phyloP scores from a whole-genome alignment of 2,797 vertebrate species.

The Mareca strepera region DNA sequence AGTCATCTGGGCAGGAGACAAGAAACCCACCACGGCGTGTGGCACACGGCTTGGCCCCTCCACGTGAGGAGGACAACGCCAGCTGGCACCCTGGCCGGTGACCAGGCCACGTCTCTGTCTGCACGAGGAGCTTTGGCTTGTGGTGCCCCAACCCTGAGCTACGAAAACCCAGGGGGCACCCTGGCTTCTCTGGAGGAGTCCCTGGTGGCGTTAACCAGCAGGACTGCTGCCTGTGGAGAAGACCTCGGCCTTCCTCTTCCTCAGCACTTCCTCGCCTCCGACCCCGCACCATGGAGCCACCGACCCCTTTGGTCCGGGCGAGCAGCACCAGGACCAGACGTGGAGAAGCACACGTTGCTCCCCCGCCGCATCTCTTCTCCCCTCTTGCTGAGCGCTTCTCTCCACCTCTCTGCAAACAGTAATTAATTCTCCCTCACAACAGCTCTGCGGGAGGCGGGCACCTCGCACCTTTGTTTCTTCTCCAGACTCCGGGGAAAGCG shows the following conservation, averaged over 20 bases:
- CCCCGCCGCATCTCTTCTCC: background rate
- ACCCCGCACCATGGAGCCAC: fast-evolving
- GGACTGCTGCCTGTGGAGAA: background rate
- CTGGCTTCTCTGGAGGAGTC: background rate
- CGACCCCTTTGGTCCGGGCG: fast-evolving
- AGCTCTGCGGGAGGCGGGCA: background rate
- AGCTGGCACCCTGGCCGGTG: background rate
- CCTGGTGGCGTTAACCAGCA: background rate
- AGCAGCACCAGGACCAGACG: fast-evolving
- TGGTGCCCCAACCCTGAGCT: background rate
- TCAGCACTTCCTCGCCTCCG: background rate
- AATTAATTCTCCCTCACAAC: background rate
- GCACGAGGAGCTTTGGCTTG: background rate
- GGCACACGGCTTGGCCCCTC: background rate
- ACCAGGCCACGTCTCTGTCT: fast-evolving
- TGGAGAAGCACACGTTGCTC: background rate
- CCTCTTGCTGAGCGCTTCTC: background rate
- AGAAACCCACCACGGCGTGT: fast-evolving
- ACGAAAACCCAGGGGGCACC: background rate
- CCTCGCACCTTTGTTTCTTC: background rate
- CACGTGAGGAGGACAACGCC: background rate
- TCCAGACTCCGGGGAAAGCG: background rate
- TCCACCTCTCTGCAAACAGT: background rate
- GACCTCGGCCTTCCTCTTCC: background rate
- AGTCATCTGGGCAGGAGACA: fast-evolving